Conservation (phyloP, 2,888 invertebrate genomes). For the Pseudococcus longispinus region DNA sequence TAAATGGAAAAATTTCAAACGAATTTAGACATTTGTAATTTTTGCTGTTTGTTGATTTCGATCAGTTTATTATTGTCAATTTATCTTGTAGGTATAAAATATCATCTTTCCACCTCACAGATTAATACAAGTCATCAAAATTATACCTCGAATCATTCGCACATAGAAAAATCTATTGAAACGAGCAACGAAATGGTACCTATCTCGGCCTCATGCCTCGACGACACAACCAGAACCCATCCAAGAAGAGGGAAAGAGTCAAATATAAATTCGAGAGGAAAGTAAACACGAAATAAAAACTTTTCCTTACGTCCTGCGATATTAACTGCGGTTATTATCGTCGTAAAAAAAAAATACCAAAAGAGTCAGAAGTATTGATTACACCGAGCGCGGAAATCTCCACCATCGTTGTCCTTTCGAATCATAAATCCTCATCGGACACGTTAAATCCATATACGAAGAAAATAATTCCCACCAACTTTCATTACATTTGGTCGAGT, state of each 20-base stretch:
- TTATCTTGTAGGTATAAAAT: too few species aligned
- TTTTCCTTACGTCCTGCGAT: background rate
- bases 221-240: background rate
- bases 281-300: background rate
- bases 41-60: too few species aligned
- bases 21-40: too few species aligned
- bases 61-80: too few species aligned
- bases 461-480: background rate
- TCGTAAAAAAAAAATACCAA: background rate
- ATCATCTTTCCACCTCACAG: too few species aligned
- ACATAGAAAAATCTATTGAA: background rate
- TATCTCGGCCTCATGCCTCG: background rate
- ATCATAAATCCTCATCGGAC: slow-evolving; percentile 14
- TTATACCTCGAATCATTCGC: background rate
- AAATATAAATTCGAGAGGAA: background rate
- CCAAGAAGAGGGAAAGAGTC: background rate
- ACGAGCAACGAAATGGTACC: background rate
- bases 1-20: too few species aligned
- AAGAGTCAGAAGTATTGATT: background rate
- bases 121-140: background rate
- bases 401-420: background rate
- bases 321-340: background rate
- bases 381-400: background rate
- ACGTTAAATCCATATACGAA: slow-evolving; percentile 5
- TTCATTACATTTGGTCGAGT: slow-evolving; percentile 9